Evolutionary conservation across 2,888 invertebrate genomes (phyloP).

Genomic region (Galerucella nymphaeae): DNA sequence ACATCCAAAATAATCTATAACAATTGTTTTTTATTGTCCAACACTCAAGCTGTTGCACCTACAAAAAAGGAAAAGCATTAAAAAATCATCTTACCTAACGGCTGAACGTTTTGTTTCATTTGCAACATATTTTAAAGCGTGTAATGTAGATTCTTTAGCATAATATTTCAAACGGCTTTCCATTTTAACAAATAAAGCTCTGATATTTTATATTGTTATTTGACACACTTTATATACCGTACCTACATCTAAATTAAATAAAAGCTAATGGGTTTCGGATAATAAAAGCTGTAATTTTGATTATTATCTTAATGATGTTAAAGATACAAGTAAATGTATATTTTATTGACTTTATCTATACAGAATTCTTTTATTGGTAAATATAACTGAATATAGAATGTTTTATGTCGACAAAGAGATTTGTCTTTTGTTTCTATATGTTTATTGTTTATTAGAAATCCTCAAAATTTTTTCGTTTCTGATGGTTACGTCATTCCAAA

Average conservation of each 20-base stretch:
- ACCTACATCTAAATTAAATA: background rate
- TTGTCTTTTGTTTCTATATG: too few relatives aligned
- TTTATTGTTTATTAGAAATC: too few relatives aligned
- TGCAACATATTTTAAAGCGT: conserved; percentile 59
- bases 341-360: too few relatives aligned
- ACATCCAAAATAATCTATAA: conserved; percentile 70
- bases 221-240: background rate
- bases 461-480: too few relatives aligned
- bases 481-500: too few relatives aligned
- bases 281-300: background rate
- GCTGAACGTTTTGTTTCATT: conserved; percentile 51
- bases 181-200: conserved; percentile 6
- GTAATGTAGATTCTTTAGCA: conserved; percentile 57
- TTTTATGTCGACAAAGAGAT: too few relatives aligned
- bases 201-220: background rate
- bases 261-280: background rate
- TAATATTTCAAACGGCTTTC: conserved; percentile 44
- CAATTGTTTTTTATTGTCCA: background rate
- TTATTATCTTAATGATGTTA: background rate
- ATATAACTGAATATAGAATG: too few relatives aligned
- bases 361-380: too few relatives aligned
- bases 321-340: background rate
- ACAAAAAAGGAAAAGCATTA: too few relatives aligned
- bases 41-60: background rate
- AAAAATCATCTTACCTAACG: conserved; percentile 51